Conservation (phyloP, 2,888 invertebrate species). For the Luperina nickerlii region DNA sequence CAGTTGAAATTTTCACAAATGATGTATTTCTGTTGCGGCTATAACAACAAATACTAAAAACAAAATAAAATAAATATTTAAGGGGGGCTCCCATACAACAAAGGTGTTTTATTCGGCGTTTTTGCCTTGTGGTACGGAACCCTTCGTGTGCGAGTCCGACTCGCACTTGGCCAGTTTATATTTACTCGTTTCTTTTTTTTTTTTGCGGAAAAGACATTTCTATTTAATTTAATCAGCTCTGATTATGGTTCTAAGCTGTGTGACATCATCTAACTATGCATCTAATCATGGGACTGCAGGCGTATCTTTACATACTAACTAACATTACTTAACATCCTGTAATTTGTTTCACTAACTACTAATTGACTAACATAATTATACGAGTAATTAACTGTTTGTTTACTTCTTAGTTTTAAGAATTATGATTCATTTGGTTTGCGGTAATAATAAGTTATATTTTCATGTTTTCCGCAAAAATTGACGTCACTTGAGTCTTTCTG, state of each 20-base stretch:
- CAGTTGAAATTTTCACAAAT: too few species aligned
- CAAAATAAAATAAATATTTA: too few species aligned
- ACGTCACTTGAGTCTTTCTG: not conserved
- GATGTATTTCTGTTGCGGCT: too few species aligned
- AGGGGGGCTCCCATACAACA: too few species aligned
- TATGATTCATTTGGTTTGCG: constrained; percentile 20
- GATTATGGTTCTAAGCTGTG: constrained; percentile 15
- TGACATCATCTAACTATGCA: constrained; percentile 39
- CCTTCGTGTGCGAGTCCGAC: too few species aligned
- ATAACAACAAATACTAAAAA: too few species aligned
- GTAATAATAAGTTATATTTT: not conserved
- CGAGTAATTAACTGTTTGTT: constrained; percentile 24
- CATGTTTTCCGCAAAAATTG: not conserved
- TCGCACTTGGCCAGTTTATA: too few species aligned
- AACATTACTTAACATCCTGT: constrained; percentile 22
- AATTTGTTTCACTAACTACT: constrained; percentile 37
- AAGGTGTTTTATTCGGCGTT: too few species aligned
- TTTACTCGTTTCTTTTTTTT: not conserved
- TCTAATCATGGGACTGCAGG: constrained; percentile 19
- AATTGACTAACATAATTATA: constrained; percentile 1
- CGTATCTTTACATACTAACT: constrained; percentile 29
- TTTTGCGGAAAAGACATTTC: not conserved
- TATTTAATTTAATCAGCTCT: not conserved
- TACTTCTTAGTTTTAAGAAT: constrained; percentile 45
- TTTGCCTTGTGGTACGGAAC: too few species aligned